Evolutionary conservation across 1,140 invertebrate genomes (phyloP), one percentile per base, ranked within the genome.

Genomic region (Leptopilina boulardi): DNA sequence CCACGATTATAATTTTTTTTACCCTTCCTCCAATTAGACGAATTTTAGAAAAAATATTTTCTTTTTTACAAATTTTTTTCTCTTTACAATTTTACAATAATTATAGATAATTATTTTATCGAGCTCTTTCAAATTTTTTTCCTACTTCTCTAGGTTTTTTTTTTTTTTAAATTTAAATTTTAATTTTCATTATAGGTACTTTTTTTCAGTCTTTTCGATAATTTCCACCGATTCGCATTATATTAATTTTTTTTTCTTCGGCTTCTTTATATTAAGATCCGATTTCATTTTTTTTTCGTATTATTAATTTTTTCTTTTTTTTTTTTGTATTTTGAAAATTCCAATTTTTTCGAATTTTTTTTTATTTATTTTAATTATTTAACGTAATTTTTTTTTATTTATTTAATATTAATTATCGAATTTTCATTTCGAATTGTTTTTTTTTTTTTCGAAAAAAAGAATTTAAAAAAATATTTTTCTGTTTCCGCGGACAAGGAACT

Each of bases 181-280:
- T 15, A 66, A 30, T n/a, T n/a, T n/a, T n/a, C n/a, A n/a, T n/a
- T n/a, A n/a, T n/a, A 66, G 59, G 23, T 66, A 66, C 59, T 66
- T 66, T n/a, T n/a, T n/a, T 66, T 66, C 59, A 30, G 59, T 66
- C 59, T 66, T 66, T 30, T 66, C 56, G 56, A 66, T 23, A 56
- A 54, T 59, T 19, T 66, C 15, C 13, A 23, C 56, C 56, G 23
- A 66, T 66, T 66, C 19, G n/a, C 8, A 8, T 26, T 1, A 1
- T 10, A 30, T 13, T 13, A 15, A 13, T 23, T 23, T 26, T 59
- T n/a, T n/a, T n/a, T n/a, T n/a, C n/a, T n/a, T 26, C 10, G 4
- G 10, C 11, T 23, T 13, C 10, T 23, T 59, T n/a, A n/a, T n/a
- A n/a, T n/a, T 30, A 2, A 23, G 19, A 10, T 59, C 9, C 21